phyloP scores from a whole-genome alignment of 1,140 invertebrate genomes.

The Drosophila mojavensis region DNA sequence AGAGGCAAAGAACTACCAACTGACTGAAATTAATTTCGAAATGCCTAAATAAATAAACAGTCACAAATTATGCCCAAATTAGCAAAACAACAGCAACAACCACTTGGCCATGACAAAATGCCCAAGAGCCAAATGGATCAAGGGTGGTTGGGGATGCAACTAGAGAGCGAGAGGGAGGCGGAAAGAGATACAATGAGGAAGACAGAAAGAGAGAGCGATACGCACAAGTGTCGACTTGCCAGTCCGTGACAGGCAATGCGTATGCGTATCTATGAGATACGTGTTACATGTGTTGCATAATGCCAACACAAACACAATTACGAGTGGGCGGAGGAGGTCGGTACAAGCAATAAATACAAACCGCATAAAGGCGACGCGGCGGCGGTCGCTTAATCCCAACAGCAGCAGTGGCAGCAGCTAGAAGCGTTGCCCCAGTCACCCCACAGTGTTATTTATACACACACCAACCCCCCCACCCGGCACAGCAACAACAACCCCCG shows the following conservation, averaged over 20 bases:
- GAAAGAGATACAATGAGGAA: too few relatives aligned
- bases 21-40: slow-evolving; percentile 71
- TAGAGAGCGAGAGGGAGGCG: background rate
- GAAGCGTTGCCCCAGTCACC: slow-evolving; percentile 44
- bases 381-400: slow-evolving; percentile 60
- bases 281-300: slow-evolving; percentile 77
- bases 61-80: slow-evolving; percentile 84
- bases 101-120: slow-evolving; percentile 62
- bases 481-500: background rate
- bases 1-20: slow-evolving; percentile 26
- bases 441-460: slow-evolving; percentile 73
- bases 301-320: slow-evolving; percentile 66
- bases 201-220: background rate
- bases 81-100: slow-evolving; percentile 70
- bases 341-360: slow-evolving; percentile 83
- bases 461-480: slow-evolving; percentile 41
- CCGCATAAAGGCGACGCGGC: slow-evolving; percentile 76
- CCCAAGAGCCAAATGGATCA: background rate
- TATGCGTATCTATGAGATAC: slow-evolving; percentile 73
- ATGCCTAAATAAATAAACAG: slow-evolving; percentile 76
- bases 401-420: slow-evolving; percentile 15
- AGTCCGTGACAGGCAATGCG: slow-evolving; percentile 35
- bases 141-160: background rate
- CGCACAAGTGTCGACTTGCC: slow-evolving; percentile 48
- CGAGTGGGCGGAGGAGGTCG: slow-evolving; percentile 7